Evolutionary conservation across 2,113 vertebrate species (phyloP).

Genomic region (Rhea pennata): DNA sequence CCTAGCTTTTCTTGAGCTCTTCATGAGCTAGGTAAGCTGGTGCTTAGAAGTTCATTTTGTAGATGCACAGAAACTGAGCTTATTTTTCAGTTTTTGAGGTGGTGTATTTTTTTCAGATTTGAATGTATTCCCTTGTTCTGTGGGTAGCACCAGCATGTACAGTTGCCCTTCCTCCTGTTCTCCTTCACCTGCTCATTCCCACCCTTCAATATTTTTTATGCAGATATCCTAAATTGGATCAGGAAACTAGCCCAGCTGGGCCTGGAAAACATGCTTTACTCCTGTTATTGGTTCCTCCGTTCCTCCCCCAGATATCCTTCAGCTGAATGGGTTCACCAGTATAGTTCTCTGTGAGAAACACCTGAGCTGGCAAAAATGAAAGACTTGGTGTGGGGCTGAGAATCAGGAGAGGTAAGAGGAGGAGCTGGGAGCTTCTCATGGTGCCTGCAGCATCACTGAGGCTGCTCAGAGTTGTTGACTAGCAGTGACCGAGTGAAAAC

Average conservation of each 20-base stretch:
- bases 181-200: neutral
- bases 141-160: neutral
- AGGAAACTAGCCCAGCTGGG: neutral
- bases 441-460: neutral
- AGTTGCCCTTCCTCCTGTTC: neutral
- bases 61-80: neutral
- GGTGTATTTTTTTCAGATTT: neutral
- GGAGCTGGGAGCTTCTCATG: neutral
- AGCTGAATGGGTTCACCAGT: neutral
- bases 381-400: neutral
- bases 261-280: neutral
- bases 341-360: accelerated
- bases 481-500: neutral
- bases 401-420: neutral
- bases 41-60: neutral
- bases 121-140: neutral
- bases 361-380: neutral
- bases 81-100: neutral
- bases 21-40: neutral
- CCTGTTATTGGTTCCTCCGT: neutral
- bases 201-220: neutral
- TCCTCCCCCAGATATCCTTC: neutral
- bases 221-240: neutral
- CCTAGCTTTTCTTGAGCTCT: neutral
- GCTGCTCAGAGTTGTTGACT: neutral